Percentiles rank a stretch among this genome's conserved stretches.
These are phyloP conservation scores for Drosophila ironensis DNA, from an alignment of 1,140 invertebrate species.

Conservation along the genomic window DNA sequence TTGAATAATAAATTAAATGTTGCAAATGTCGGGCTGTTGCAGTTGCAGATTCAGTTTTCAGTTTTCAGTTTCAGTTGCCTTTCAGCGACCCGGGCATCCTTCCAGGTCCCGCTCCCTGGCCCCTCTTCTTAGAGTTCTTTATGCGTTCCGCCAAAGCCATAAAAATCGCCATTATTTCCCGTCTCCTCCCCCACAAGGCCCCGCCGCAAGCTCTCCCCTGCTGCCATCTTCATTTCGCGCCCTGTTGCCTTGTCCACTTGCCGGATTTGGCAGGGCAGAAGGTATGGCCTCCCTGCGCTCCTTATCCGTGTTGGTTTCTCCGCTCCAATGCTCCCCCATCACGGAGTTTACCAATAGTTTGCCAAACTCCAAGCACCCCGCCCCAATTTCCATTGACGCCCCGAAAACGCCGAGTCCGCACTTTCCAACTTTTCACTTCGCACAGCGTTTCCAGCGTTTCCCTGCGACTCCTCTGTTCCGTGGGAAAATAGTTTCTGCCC, in stretches of 20 bases:
- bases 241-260: conserved; percentile 45
- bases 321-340: conserved; percentile 14
- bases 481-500: conserved; percentile 33
- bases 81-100: conserved; percentile 37
- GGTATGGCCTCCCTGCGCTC: not conserved
- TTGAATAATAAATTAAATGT: conserved; percentile 80
- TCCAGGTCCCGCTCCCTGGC: conserved; percentile 31
- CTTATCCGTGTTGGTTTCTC: conserved; percentile 24
- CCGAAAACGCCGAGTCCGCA: conserved; percentile 23
- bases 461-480: not conserved
- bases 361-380: not conserved
- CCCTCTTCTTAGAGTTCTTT: conserved; percentile 44
- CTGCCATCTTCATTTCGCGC: conserved; percentile 42
- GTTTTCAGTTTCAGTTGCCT: conserved; percentile 51
- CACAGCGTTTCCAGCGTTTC: conserved; percentile 7
- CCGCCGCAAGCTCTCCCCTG: not conserved
- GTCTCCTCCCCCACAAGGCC: conserved; percentile 38
- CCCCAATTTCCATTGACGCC: conserved; percentile 18
- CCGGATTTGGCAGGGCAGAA: conserved; percentile 2
- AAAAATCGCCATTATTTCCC: conserved; percentile 67
- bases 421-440: conserved; percentile 31
- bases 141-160: conserved; percentile 68
- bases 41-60: conserved; percentile 31
- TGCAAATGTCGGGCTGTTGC: conserved; percentile 65
- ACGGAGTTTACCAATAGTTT: conserved; percentile 52